Percentiles rank a stretch among this genome's conserved stretches.
These are phyloP conservation scores for Cryptoprocta ferox DNA, from an alignment of 2,797 vertebrate species.

Conservation along the genomic window DNA sequence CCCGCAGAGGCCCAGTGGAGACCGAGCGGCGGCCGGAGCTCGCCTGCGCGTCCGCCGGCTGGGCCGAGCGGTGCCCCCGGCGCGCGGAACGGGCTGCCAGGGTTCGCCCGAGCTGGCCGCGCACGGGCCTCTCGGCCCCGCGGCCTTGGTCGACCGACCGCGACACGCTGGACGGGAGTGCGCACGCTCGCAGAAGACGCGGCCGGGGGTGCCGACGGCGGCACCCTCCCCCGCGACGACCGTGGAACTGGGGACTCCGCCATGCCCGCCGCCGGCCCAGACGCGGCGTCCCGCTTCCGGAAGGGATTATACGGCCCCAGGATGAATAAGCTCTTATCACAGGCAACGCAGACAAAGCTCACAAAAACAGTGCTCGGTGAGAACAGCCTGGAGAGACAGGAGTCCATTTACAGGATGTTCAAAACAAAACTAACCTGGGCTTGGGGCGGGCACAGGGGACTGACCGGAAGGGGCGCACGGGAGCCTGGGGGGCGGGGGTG, in stretches of 20 bases:
- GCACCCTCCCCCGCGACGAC: not conserved
- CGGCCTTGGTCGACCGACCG: too few relatives aligned
- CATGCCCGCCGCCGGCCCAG: too few relatives aligned
- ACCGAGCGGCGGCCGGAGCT: fast-evolving
- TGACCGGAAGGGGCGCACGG: not conserved
- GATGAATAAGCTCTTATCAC: not conserved
- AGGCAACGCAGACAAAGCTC: not conserved
- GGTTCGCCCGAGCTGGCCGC: fast-evolving
- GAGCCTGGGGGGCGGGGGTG: too few relatives aligned
- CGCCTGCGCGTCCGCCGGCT: not conserved
- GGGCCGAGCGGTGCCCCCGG: not conserved
- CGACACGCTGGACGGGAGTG: not conserved
- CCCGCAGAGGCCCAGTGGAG: fast-evolving
- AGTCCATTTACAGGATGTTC: not conserved
- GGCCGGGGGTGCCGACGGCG: too few relatives aligned
- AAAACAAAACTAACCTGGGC: not conserved
- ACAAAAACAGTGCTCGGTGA: fast-evolving
- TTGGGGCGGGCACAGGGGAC: not conserved
- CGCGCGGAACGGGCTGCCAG: fast-evolving
- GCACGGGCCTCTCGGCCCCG: not conserved
- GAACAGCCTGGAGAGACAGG: not conserved
- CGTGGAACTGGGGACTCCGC: not conserved
- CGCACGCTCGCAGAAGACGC: too few relatives aligned
- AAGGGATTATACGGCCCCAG: fast-evolving
- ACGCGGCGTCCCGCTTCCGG: fast-evolving